These are phyloP conservation scores for Genyomyrus donnyi DNA, from an alignment of 2,113 vertebrate species.

Conservation along the genomic window DNA sequence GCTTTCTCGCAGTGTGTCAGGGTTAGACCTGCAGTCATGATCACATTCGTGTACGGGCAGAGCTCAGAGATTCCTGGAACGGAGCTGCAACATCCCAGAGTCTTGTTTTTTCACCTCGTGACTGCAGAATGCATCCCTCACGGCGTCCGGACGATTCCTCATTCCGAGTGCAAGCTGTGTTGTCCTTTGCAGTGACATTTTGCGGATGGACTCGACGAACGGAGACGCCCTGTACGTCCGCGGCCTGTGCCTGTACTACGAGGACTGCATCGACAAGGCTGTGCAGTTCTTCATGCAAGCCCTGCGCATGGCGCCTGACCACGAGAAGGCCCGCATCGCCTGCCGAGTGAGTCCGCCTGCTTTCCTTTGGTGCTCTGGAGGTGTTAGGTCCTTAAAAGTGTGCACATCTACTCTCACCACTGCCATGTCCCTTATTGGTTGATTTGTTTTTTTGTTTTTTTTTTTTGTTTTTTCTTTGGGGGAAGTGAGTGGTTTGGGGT, in stretches of 20 bases:
- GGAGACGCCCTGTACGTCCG: slow-evolving; percentile 87
- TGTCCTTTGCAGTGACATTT: slow-evolving; percentile 70
- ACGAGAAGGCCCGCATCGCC: slow-evolving; percentile 83
- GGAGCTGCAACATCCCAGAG: neutral
- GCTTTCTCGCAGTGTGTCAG: neutral
- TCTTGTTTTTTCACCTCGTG: neutral
- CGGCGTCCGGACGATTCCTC: neutral
- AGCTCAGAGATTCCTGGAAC: neutral
- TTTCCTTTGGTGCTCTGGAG: neutral
- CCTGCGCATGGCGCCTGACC: slow-evolving; percentile 90
- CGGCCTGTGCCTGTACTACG: slow-evolving; percentile 90
- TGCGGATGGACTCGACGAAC: slow-evolving; percentile 87
- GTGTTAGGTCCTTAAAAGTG: neutral
- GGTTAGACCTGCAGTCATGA: neutral
- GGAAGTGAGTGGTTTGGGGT: neutral
- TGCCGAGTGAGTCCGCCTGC: slow-evolving; percentile 69
- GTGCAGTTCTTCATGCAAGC: slow-evolving; percentile 95
- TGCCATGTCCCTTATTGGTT: neutral
- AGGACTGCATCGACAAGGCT: slow-evolving; percentile 92
- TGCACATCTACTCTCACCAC: neutral
- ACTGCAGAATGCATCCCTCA: neutral
- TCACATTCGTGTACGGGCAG: neutral
- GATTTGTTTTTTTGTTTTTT: neutral
- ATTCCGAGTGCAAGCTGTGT: neutral
- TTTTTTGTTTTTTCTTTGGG: neutral